A percentile compares a stretch with the other conserved stretches of the same genome.
Evolutionary conservation across 2,888 invertebrate species (phyloP).

Genomic region (Parthenolecanium corni): DNA sequence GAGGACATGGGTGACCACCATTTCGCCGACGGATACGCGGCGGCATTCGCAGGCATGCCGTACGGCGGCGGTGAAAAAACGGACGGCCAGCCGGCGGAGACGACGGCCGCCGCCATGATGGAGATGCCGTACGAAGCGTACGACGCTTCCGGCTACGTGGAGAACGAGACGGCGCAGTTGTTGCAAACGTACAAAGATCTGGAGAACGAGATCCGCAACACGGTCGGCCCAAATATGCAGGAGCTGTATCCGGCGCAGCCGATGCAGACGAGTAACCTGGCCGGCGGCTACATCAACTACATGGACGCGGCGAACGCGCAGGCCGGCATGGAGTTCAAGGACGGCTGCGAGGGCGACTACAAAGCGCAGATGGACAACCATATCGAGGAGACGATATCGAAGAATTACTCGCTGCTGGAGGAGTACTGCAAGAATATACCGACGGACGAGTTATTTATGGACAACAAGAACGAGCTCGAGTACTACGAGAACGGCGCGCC

Average conservation of each 20-base stretch:
- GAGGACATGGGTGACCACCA: neutral
- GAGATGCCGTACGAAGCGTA: neutral
- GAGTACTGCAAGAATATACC: constrained; percentile 21
- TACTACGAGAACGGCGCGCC: constrained; percentile 16
- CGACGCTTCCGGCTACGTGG: neutral
- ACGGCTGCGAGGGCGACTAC: constrained; percentile 3
- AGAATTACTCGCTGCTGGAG: constrained; percentile 18
- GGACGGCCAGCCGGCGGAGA: neutral
- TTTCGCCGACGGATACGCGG: neutral
- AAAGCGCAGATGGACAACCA: constrained; percentile 2
- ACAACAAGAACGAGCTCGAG: constrained; percentile 11
- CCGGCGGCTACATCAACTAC: neutral
- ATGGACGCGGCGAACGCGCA: neutral
- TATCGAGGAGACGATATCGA: constrained; percentile 17
- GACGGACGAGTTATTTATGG: constrained; percentile 16
- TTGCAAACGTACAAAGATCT: constrained; percentile 16
- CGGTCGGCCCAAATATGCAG: constrained; percentile 9
- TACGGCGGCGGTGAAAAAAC: neutral
- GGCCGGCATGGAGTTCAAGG: neutral
- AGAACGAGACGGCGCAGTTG: constrained; percentile 9
- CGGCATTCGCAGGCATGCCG: neutral
- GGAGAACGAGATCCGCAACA: constrained; percentile 13
- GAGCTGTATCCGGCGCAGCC: constrained; percentile 4
- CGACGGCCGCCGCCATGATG: neutral
- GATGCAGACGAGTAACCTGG: neutral